Percentiles rank a stretch among this genome's conserved stretches.
These are phyloP conservation scores for Molothrus ater DNA, from an alignment of 2,797 vertebrate species.

Conservation along the genomic window DNA sequence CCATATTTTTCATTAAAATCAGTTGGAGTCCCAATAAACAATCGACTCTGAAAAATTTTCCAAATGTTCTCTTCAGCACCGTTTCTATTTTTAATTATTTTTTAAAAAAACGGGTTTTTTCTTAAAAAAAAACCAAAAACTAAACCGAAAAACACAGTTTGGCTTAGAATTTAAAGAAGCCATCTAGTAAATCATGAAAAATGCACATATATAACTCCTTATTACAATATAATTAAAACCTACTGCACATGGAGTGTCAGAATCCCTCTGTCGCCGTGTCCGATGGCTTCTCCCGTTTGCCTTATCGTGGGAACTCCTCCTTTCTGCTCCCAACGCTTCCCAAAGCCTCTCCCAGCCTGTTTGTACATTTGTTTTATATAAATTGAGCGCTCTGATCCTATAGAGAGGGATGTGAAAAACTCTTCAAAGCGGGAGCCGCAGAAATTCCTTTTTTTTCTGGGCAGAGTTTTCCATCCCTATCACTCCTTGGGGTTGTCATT, in stretches of 20 bases:
- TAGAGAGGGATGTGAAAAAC: background rate
- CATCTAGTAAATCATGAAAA: constrained; percentile 47
- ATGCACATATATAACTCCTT: constrained; percentile 1
- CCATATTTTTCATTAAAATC: constrained; percentile 79
- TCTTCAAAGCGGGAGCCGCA: background rate
- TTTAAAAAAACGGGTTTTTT: background rate
- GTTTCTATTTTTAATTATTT: constrained; percentile 74
- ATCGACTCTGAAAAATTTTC: constrained; percentile 48
- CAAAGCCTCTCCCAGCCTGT: background rate
- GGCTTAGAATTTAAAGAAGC: constrained; percentile 30
- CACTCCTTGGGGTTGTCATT: rapidly evolving
- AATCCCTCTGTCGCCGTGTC: background rate
- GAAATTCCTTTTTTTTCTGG: background rate
- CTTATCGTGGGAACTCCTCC: constrained; percentile 18
- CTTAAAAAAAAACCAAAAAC: background rate
- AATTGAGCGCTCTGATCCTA: background rate
- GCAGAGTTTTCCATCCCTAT: background rate
- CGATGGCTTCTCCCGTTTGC: background rate
- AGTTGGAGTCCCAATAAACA: constrained; percentile 75
- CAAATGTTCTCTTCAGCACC: constrained; percentile 38
- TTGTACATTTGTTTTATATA: background rate
- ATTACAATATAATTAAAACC: constrained; percentile 64
- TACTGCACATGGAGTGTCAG: background rate
- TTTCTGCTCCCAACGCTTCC: background rate
- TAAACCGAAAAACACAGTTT: background rate